These are phyloP conservation scores for Vireo altiloquus DNA, from an alignment of 2,113 vertebrate species.

Conservation along the genomic window DNA sequence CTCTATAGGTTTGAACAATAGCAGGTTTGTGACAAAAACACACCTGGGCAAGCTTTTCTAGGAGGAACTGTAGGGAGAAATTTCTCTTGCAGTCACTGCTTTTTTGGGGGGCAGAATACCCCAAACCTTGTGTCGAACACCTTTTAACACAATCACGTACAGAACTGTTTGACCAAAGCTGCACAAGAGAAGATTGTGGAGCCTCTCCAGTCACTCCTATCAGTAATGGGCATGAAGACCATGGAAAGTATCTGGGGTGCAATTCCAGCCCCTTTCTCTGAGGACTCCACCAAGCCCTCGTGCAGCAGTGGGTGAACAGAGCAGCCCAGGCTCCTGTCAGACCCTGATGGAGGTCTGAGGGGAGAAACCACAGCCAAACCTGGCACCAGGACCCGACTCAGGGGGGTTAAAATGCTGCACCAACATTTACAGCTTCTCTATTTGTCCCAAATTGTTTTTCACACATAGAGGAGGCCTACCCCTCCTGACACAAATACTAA, in stretches of 20 bases:
- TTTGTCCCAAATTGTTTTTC: background rate
- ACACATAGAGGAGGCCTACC: background rate
- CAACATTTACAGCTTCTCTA: background rate
- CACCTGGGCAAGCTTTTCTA: background rate
- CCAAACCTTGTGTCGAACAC: background rate
- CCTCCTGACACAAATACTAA: background rate
- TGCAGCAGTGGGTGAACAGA: background rate
- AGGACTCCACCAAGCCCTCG: fast-evolving
- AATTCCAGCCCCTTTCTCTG: background rate
- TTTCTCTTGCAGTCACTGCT: background rate
- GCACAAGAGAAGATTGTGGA: background rate
- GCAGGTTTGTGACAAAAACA: background rate
- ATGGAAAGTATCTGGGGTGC: background rate
- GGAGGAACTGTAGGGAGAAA: background rate
- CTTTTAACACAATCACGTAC: background rate
- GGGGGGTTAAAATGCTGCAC: background rate
- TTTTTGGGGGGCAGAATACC: fast-evolving
- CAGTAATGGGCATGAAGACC: background rate
- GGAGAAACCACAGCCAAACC: background rate
- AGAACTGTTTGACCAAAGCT: background rate
- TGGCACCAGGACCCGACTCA: background rate
- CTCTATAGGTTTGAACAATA: background rate
- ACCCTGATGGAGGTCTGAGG: background rate
- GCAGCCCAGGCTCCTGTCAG: fast-evolving
- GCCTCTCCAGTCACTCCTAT: background rate